Evolutionary conservation across 2,888 invertebrate species (phyloP).

Genomic region (Sinohyriopsis cumingii): DNA sequence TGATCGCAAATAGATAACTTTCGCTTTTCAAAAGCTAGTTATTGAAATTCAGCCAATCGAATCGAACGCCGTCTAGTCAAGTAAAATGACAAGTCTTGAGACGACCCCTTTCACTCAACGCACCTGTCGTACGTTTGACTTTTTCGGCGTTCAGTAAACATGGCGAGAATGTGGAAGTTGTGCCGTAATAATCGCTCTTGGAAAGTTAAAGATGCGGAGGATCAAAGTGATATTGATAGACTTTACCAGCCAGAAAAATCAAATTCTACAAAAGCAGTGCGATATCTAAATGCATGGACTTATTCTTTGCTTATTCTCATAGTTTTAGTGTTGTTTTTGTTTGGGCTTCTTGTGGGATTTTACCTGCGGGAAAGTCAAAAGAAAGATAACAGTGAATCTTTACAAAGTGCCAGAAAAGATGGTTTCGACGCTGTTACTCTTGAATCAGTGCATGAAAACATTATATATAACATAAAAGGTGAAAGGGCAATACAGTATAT

Average conservation of each 20-base stretch:
- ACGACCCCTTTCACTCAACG: constrained; percentile 20
- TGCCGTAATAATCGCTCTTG: constrained; percentile 40
- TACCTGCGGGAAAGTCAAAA: constrained; percentile 51
- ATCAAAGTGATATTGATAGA: constrained; percentile 36
- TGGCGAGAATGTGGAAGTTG: constrained; percentile 40
- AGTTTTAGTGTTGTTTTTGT: constrained; percentile 49
- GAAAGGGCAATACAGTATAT: constrained; percentile 38
- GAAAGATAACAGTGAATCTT: constrained; percentile 14
- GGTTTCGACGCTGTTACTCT: constrained; percentile 35
- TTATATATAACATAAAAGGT: constrained; percentile 50
- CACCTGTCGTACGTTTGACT: constrained; percentile 9
- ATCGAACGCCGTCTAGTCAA: no score
- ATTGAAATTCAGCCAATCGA: no score
- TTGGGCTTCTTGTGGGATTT: constrained; percentile 56
- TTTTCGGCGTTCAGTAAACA: constrained; percentile 26
- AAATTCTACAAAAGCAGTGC: constrained; percentile 26
- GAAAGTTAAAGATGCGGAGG: constrained; percentile 41
- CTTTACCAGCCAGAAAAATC: constrained; percentile 33
- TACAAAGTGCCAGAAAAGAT: constrained; percentile 22
- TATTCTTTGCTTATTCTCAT: constrained; percentile 45
- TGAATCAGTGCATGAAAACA: constrained; percentile 48
- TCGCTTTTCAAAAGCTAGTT: no score
- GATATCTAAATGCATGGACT: constrained; percentile 44
- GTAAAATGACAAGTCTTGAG: constrained; percentile 9
- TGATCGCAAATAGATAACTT: no score